A percentile compares a stretch with the other conserved stretches of the same genome.
phyloP scores from a whole-genome alignment of 2,113 vertebrate species.

The human region DNA sequence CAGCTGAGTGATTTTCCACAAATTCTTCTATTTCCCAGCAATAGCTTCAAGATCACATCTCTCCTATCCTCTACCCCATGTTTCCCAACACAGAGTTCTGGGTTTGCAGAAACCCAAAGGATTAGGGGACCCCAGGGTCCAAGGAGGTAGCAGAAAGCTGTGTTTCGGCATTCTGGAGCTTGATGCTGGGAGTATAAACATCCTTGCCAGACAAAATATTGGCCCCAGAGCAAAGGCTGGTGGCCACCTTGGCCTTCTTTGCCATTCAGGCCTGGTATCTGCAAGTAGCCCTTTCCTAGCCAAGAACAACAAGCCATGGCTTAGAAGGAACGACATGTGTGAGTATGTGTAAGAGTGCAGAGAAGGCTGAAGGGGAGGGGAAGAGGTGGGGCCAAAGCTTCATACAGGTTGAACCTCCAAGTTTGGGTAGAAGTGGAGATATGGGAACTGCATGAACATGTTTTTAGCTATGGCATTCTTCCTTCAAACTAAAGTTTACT shows the following conservation, averaged over 20 bases:
- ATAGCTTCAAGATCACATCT: neutral
- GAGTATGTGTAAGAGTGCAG: neutral
- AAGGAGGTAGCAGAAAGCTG: neutral
- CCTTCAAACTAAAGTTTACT: neutral
- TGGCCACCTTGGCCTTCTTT: neutral
- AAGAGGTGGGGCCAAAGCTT: neutral
- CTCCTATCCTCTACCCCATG: neutral
- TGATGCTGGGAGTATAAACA: neutral
- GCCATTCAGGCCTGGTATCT: neutral
- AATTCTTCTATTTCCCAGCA: conserved; percentile 1
- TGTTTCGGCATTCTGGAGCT: neutral
- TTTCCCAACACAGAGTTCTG: neutral
- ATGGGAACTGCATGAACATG: neutral
- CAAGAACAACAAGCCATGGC: neutral
- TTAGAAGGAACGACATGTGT: neutral
- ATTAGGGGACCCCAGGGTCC: neutral
- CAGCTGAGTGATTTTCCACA: neutral
- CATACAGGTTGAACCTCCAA: neutral
- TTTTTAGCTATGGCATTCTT: neutral
- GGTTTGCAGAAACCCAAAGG: neutral
- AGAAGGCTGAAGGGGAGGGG: neutral
- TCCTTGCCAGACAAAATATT: neutral
- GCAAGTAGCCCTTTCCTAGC: neutral
- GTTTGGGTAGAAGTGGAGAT: neutral
- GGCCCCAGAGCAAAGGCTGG: neutral